Percentiles rank a stretch among this genome's conserved stretches.
These are phyloP conservation scores for Bombus consobrinus DNA, from an alignment of 1,140 invertebrate species.

Conservation along the genomic window DNA sequence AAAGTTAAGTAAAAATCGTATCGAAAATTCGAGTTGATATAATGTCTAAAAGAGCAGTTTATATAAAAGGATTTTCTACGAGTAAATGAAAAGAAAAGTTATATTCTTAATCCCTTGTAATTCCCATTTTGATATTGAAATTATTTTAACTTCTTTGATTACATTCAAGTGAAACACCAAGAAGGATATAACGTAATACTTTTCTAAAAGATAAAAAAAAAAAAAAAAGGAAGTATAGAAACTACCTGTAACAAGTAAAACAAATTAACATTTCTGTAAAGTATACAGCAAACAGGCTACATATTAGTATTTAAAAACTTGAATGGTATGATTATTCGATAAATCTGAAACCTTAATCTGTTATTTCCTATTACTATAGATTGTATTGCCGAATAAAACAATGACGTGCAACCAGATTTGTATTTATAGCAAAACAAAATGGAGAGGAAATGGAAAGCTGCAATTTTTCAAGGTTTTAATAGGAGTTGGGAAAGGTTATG, in stretches of 20 bases:
- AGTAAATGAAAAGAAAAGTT: no score
- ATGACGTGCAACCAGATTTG: background rate
- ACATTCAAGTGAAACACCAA: no score
- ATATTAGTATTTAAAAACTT: background rate
- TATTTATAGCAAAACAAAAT: background rate
- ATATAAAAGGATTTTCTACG: background rate
- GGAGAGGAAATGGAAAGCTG: background rate
- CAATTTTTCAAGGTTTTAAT: constrained; percentile 1
- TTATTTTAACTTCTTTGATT: background rate
- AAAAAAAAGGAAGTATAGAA: background rate
- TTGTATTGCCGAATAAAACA: background rate
- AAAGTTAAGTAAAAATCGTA: background rate
- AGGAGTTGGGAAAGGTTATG: background rate
- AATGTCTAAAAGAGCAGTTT: background rate
- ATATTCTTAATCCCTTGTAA: background rate
- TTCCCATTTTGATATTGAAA: background rate
- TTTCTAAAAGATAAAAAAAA: background rate
- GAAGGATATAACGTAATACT: background rate
- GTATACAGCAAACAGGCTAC: background rate
- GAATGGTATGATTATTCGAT: background rate
- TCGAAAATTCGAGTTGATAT: background rate
- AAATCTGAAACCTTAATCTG: background rate
- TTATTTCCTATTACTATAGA: background rate
- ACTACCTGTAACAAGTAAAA: background rate
- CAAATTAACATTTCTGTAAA: background rate